phyloP scores from a whole-genome alignment of 2,888 invertebrate species.

The Thereva nobilitata region DNA sequence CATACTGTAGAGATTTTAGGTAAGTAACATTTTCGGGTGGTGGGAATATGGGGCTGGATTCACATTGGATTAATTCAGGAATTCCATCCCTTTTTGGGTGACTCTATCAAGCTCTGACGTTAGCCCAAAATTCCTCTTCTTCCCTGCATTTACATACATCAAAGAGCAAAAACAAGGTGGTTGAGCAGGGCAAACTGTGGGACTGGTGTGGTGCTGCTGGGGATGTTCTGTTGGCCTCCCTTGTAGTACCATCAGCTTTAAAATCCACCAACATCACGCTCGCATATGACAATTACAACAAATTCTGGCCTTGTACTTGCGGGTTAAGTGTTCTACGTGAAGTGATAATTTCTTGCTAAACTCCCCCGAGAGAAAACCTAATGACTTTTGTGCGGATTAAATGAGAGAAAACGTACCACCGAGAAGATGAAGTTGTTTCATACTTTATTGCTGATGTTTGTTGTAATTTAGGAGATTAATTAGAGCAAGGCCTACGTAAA shows the following conservation, averaged over 20 bases:
- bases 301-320: conserved; percentile 28
- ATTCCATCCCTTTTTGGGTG: conserved; percentile 16
- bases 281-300: conserved; percentile 26
- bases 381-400: conserved; percentile 24
- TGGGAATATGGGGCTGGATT: no score
- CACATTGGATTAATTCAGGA: neutral
- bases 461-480: no score
- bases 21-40: conserved; percentile 55
- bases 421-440: neutral
- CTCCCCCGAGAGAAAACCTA: conserved; percentile 16
- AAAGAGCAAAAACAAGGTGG: no score
- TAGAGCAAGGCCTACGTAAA: no score
- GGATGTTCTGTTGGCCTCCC: no score
- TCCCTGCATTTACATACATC: no score
- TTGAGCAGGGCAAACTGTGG: no score
- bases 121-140: no score
- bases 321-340: conserved; percentile 22
- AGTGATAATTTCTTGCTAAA: conserved; percentile 32
- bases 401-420: neutral
- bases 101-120: conserved; percentile 1
- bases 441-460: no score
- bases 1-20: conserved; percentile 70
- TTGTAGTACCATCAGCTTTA: conserved; percentile 12
- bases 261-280: conserved; percentile 25
- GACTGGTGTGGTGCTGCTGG: conserved; percentile 6